phyloP scores from a whole-genome alignment of 2,797 vertebrate species.

The Rhynchonycteris naso region DNA sequence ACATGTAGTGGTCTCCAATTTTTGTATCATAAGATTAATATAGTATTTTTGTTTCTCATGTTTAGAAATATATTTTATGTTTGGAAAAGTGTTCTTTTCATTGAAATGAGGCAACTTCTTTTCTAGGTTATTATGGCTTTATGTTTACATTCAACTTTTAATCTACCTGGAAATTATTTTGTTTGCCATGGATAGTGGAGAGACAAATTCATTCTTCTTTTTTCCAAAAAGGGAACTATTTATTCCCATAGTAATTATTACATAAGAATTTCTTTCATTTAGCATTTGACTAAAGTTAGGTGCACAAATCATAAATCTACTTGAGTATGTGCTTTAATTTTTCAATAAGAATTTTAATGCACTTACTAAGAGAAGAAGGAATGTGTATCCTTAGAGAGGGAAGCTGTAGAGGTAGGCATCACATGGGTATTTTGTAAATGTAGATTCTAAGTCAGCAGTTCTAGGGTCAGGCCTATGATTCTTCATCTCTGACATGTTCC shows the following conservation, averaged over 20 bases:
- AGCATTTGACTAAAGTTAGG: conserved; percentile 8
- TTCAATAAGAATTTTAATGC: conserved; percentile 6
- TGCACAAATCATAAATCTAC: neutral
- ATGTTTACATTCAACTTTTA: neutral
- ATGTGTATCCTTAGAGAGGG: neutral
- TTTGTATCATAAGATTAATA: neutral
- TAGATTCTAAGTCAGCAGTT: neutral
- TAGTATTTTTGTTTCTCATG: neutral
- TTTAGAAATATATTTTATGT: neutral
- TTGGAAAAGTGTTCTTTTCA: neutral
- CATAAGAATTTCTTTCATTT: neutral
- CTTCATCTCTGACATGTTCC: neutral
- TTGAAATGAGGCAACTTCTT: neutral
- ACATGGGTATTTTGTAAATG: neutral
- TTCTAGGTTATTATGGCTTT: neutral
- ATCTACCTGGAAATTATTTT: neutral
- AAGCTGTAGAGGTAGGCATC: neutral
- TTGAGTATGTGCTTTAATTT: neutral
- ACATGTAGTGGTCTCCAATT: neutral
- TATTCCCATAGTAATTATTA: neutral
- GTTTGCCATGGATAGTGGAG: neutral
- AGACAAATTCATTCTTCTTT: neutral
- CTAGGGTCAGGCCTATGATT: neutral
- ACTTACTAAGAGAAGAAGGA: neutral
- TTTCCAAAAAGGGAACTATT: neutral